phyloP scores from a whole-genome alignment of 2,888 invertebrate species.

The Spisula solida region DNA sequence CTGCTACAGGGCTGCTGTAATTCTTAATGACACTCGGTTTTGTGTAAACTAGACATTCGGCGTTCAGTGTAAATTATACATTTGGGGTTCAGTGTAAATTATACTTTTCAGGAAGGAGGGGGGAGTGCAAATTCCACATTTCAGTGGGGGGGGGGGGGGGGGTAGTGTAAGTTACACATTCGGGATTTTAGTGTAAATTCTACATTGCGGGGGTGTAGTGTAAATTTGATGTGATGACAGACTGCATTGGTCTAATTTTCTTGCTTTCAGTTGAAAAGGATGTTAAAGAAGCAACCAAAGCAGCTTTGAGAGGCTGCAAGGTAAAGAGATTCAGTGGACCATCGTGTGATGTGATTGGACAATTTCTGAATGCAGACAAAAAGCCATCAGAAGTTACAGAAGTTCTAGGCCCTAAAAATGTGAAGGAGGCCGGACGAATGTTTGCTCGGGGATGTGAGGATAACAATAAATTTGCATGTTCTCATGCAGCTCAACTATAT shows the following conservation, averaged over 20 bases:
- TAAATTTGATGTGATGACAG: no score
- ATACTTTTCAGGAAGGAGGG: no score
- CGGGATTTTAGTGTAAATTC: no score
- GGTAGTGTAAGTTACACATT: no score
- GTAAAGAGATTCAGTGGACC: constrained; percentile 62
- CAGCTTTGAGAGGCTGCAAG: constrained; percentile 80
- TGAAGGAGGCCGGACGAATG: constrained; percentile 90
- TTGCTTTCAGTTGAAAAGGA: constrained; percentile 73
- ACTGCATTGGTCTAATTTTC: neutral
- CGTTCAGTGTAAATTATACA: no score
- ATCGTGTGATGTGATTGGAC: constrained; percentile 81
- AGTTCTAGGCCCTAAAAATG: neutral
- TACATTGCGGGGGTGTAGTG: no score
- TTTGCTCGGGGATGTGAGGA: constrained; percentile 94
- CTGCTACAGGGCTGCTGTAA: no score
- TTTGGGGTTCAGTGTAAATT: no score
- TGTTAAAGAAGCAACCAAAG: constrained; percentile 71
- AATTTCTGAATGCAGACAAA: constrained; percentile 55
- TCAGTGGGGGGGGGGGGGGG: no score
- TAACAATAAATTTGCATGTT: constrained; percentile 94
- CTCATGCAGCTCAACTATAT: constrained; percentile 90
- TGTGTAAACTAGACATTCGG: no score
- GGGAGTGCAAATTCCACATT: no score
- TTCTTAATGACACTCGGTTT: no score
- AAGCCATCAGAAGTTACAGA: constrained; percentile 1